phyloP scores from a whole-genome alignment of 2,113 vertebrate genomes.

The Xenopus tropicalis region DNA sequence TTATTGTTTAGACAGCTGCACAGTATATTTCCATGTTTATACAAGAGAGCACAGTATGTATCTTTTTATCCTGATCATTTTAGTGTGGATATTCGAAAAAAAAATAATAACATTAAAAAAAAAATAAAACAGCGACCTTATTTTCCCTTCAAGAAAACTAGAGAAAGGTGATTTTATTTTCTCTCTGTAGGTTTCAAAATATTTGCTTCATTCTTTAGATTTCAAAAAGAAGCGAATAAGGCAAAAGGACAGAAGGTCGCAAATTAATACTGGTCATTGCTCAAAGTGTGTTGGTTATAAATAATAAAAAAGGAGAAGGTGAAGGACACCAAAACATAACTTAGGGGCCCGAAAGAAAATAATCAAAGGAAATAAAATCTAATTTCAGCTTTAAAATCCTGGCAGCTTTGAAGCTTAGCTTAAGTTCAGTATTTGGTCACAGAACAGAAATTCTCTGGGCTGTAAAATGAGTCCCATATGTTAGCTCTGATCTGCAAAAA shows the following conservation, averaged over 20 bases:
- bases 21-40: too few species aligned
- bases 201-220: slow-evolving; percentile 86
- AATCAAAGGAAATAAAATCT: slow-evolving; percentile 67
- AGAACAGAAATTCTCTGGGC: slow-evolving; percentile 18
- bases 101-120: slow-evolving; percentile 24
- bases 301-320: slow-evolving; percentile 96
- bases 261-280: slow-evolving; percentile 99
- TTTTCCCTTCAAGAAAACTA: slow-evolving; percentile 11
- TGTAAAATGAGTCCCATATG: slow-evolving; percentile 10
- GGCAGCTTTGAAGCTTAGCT: slow-evolving; percentile 56
- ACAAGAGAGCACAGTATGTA: too few species aligned
- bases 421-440: slow-evolving; percentile 39
- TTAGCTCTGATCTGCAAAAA: not conserved
- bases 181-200: slow-evolving; percentile 67
- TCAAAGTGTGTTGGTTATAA: slow-evolving; percentile 93
- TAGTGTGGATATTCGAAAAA: too few species aligned
- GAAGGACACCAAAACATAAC: slow-evolving; percentile 86
- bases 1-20: too few species aligned
- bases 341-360: slow-evolving; percentile 60
- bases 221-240: slow-evolving; percentile 94
- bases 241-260: slow-evolving; percentile 98
- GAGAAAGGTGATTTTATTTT: slow-evolving; percentile 62
- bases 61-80: too few species aligned
- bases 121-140: slow-evolving; percentile 14
- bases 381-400: slow-evolving; percentile 87